A percentile compares a stretch with the other conserved stretches of the same genome.
phyloP scores from a whole-genome alignment of 2,113 vertebrate genomes.

The Casuarius casuarius region DNA sequence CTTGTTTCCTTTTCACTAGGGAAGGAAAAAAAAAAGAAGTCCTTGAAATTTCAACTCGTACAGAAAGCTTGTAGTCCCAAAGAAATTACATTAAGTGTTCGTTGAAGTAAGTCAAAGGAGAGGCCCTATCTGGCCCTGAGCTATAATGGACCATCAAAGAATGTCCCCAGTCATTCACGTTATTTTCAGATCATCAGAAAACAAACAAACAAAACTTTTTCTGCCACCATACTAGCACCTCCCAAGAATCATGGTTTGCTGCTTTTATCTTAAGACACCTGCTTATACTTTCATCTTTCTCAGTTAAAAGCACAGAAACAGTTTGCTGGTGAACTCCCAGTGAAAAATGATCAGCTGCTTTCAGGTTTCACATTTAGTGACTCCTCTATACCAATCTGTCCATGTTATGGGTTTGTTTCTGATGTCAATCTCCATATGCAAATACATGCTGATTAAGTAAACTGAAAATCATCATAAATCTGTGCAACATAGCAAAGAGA shows the following conservation, averaged over 20 bases:
- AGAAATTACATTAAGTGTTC: neutral
- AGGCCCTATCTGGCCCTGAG: neutral
- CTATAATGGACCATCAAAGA: neutral
- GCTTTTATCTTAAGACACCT: neutral
- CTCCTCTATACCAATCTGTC: neutral
- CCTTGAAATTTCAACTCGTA: neutral
- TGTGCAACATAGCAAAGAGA: neutral
- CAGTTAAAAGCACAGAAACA: neutral
- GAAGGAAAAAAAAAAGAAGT: neutral
- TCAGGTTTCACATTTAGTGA: neutral
- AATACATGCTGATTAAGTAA: fast-evolving
- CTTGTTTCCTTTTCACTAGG: conserved; percentile 74
- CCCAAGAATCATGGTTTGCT: neutral
- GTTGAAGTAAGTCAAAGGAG: neutral
- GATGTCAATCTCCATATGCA: neutral
- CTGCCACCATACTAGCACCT: neutral
- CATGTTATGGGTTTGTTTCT: neutral
- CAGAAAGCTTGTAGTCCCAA: neutral
- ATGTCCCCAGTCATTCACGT: neutral
- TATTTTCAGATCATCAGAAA: neutral
- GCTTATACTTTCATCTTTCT: neutral
- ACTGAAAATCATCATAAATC: neutral
- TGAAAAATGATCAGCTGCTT: neutral
- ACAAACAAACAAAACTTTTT: neutral
- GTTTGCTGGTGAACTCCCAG: neutral